Evolutionary conservation across 2,797 vertebrate species (phyloP), one percentile per base, ranked within the genome.

Genomic region (Characodon lateralis): DNA sequence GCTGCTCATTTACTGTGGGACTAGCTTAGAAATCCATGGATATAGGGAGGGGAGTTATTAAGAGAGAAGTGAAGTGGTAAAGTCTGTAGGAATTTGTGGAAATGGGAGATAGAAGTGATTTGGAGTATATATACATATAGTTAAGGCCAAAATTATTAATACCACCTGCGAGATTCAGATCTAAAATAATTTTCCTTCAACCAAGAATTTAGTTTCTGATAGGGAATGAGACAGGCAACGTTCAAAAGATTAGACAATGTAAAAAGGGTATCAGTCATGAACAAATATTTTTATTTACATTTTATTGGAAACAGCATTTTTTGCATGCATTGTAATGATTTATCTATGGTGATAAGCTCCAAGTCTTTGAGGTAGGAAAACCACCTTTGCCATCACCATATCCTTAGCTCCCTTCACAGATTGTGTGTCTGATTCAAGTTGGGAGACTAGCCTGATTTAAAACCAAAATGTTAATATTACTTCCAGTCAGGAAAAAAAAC

Each of bases 81-180:
- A 73, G 76, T 78, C 75, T 78, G 18, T 43, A 41, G 77, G 74
- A 78, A 73, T 88, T 89, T 76, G 55, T 71, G 73, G 71, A 83
- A 74, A 68, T 61, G 72, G 80, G 78, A 81, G 71, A 81, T 77
- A 43, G 74, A 80, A 87, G 83, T 80, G 77, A 75, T 84, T 76
- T 6, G 13, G 13, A 14, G 14, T 55, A 8, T 16, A 14, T 51
- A 51, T 51, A 51, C 14, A 16, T 51, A 55, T 55, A 6, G 16
- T 20, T 61, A 31, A 61, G 59, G 26, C 28, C 16, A 28, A 31
- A 61, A 63, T 61, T 61, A 63, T 20, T 20, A 7, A 18, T 63
- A 39, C 16, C 31, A 5, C 31, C 35, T 35, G 20, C 18, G 0
- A 39, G 24, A 35, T 39, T 56, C 51, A 2, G 31, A n/a, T 35